Percentiles rank a stretch among this genome's conserved stretches.
Evolutionary conservation across 2,888 invertebrate genomes (phyloP).

Genomic region (Deilephila porcellus): DNA sequence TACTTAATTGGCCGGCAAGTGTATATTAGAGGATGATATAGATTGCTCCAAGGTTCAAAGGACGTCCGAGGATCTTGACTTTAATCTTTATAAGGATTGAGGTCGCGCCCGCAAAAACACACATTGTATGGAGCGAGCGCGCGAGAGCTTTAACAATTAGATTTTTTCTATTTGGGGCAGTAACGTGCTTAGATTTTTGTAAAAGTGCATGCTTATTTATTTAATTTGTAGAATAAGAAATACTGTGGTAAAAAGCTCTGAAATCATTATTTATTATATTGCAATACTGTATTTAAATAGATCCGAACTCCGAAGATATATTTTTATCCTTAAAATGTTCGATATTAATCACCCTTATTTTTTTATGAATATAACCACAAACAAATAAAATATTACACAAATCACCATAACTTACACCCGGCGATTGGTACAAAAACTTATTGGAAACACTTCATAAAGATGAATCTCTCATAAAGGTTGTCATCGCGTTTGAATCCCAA

Average conservation of each 20-base stretch:
- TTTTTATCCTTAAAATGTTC: neutral
- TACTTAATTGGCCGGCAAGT: conserved; percentile 73
- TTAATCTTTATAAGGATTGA: conserved; percentile 62
- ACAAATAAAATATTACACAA: neutral
- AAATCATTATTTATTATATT: too few relatives aligned
- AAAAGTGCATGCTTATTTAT: too few relatives aligned
- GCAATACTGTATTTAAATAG: too few relatives aligned
- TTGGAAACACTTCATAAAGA: conserved; percentile 13
- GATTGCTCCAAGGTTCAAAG: conserved; percentile 56
- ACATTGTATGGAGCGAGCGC: conserved; percentile 44
- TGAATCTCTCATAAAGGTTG: conserved; percentile 1
- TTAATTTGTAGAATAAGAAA: too few relatives aligned
- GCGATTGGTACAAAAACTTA: conserved; percentile 5
- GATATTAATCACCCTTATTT: neutral
- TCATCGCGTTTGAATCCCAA: conserved; percentile 23
- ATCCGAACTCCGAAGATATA: too few relatives aligned
- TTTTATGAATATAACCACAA: neutral
- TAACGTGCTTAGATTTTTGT: neutral
- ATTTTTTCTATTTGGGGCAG: conserved; percentile 11
- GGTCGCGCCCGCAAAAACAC: conserved; percentile 60
- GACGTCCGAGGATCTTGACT: conserved; percentile 59
- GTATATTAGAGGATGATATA: conserved; percentile 74
- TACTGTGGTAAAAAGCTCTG: too few relatives aligned
- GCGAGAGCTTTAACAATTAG: conserved; percentile 34
- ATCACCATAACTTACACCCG: neutral